phyloP scores from a whole-genome alignment of 2,797 vertebrate species.

The Alectoris magna region DNA sequence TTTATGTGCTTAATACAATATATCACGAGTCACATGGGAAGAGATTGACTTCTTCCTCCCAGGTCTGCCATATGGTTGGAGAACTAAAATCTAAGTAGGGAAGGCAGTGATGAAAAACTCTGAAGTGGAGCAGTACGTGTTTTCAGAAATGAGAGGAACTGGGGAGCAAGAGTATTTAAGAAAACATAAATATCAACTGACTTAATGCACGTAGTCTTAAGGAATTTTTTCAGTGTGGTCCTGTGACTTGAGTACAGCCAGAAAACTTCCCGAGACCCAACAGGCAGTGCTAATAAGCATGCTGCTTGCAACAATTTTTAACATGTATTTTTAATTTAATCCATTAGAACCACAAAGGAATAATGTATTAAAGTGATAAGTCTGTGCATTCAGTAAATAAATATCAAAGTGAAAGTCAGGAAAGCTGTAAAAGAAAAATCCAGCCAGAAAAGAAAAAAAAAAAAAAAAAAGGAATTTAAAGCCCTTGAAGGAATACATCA shows the following conservation, averaged over 20 bases:
- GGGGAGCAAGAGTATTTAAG: background rate
- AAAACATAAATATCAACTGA: background rate
- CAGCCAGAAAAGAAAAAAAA: conserved; percentile 13
- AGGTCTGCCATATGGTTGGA: background rate
- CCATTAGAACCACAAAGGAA: conserved; percentile 71
- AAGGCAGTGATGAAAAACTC: background rate
- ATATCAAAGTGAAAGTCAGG: conserved; percentile 72
- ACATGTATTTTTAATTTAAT: conserved; percentile 71
- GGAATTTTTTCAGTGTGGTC: background rate
- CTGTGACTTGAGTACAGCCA: background rate
- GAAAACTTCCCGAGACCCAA: background rate
- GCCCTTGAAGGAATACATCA: conserved; percentile 73
- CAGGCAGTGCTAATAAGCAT: conserved; percentile 33
- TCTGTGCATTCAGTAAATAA: conserved; percentile 62
- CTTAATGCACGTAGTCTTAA: background rate
- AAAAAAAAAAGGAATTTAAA: conserved; percentile 53
- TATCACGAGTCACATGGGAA: background rate
- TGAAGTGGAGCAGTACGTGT: background rate
- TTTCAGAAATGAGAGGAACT: background rate
- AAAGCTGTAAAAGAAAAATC: conserved; percentile 48
- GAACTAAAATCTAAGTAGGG: background rate
- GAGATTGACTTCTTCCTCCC: background rate
- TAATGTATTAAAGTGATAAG: conserved; percentile 63
- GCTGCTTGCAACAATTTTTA: conserved; percentile 27
- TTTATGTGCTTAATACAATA: accelerated